phyloP scores from a whole-genome alignment of 1,140 invertebrate species.

The Campoletis sonorensis region DNA sequence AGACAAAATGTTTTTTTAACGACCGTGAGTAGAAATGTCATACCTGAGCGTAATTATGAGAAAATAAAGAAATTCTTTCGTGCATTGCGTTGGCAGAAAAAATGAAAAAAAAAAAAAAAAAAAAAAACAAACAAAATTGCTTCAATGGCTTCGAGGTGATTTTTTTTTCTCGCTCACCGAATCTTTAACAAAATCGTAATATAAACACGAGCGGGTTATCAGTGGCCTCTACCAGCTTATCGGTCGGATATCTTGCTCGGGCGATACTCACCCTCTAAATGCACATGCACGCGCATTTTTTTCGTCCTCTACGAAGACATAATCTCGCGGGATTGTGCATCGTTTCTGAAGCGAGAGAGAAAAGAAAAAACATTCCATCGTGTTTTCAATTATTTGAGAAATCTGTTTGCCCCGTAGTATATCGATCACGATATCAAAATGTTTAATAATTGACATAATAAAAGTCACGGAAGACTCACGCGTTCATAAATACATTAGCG shows the following conservation, averaged over 20 bases:
- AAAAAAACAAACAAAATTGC: too few species aligned
- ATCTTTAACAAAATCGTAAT: constrained; percentile 16
- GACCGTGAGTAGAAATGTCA: too few species aligned
- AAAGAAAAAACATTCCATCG: neutral
- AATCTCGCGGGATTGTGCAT: neutral
- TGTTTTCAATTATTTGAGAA: neutral
- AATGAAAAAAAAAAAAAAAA: too few species aligned
- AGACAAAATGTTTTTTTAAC: too few species aligned
- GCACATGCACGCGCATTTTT: constrained; percentile 7
- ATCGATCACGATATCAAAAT: constrained; percentile 8
- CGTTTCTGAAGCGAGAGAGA: neutral
- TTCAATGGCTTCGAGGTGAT: too few species aligned
- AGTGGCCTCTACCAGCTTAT: constrained; percentile 50
- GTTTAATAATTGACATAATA: neutral
- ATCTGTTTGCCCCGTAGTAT: neutral
- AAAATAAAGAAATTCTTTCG: too few species aligned
- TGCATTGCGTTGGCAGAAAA: too few species aligned
- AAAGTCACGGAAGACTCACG: constrained; percentile 40
- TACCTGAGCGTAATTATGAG: too few species aligned
- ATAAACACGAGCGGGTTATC: constrained; percentile 50
- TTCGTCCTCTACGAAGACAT: neutral
- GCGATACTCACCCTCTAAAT: constrained; percentile 26
- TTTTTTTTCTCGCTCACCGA: neutral
- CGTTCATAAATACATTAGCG: constrained; percentile 8
- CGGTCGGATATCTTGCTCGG: constrained; percentile 54